These are phyloP conservation scores for Ariopsis seemanni DNA, from an alignment of 2,113 vertebrate species.

Conservation along the genomic window DNA sequence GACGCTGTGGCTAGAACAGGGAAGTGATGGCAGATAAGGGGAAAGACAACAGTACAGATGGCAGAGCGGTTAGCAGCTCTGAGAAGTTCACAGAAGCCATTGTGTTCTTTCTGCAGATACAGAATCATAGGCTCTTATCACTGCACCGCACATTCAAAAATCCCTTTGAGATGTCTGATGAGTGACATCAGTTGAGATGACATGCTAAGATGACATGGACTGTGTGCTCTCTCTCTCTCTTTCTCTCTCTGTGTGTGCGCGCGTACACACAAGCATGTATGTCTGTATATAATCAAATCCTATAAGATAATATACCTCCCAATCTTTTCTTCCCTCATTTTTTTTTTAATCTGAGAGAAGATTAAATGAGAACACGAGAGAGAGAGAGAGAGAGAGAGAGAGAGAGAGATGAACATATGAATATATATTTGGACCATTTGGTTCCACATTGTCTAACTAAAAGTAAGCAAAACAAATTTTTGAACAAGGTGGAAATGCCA, in stretches of 20 bases:
- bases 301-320: not conserved
- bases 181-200: constrained; percentile 35
- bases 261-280: not conserved
- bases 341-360: too few species aligned
- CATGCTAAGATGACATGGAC: constrained; percentile 28
- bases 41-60: constrained; percentile 56
- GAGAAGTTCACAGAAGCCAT: constrained; percentile 59
- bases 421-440: not conserved
- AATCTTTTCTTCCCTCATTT: not conserved
- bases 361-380: too few species aligned
- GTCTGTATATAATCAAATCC: not conserved
- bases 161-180: constrained; percentile 49
- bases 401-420: not conserved
- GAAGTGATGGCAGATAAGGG: constrained; percentile 65
- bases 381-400: not conserved
- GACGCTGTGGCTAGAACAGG: constrained; percentile 59
- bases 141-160: constrained; percentile 61
- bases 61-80: constrained; percentile 47
- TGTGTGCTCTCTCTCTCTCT: too few species aligned
- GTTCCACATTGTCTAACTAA: not conserved
- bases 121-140: constrained; percentile 60
- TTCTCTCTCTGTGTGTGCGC: not conserved
- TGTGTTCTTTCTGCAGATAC: constrained; percentile 64
- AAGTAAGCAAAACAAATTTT: constrained; percentile 5
- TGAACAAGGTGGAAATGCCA: not conserved